Evolutionary conservation across 2,113 vertebrate genomes (phyloP), one percentile per base, ranked within the genome.

Genomic region (Pterocles burchelli): DNA sequence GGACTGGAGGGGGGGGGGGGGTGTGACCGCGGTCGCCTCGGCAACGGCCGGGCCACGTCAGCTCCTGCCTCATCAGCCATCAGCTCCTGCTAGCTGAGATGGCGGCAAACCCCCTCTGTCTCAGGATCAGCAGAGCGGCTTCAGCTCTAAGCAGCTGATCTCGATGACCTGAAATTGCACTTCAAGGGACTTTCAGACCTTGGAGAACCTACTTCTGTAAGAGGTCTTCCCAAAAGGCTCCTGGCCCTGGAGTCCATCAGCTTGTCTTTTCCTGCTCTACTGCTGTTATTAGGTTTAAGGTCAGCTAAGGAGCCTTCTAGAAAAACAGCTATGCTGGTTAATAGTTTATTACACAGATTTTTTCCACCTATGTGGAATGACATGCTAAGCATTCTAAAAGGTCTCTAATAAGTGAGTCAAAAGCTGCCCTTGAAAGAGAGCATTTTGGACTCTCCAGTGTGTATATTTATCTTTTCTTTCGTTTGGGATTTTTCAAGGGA

Each of bases 321-420:
- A 77, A 70, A 61, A 62, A 8, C 20, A 49, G 11, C 6, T 45
- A 2, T 45, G 18, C 8, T 52, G 31, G 21, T 26, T 48, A 72
- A 15, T 3, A 43, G 1, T 15, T 34, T 6, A 2, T 65, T 36
- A 5, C 3, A 2, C 2, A 31, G 49, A 36, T 14, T 57, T 68
- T 75, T n/a, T 36, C 43, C 45, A 36, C 7, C 89, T 87, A 7
- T 51, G n/a, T 57, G 29, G 13, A 52, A 24, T 49, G 41, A 61
- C 13, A 45, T 7, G 1, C 51, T 71, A 73, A 58, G 19, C 28
- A 57, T 96, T 93, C 91, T 49, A 43, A 63, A 80, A 22, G 20
- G 2, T 43, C 72, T 87, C 19, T 51, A 46, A 84, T 17, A 61
- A 86, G 5, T 5, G 34, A 85, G 7, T 62, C 65, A 59, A 85